Percentiles rank a stretch among this genome's conserved stretches.
phyloP scores from a whole-genome alignment of 2,888 invertebrate genomes.

The Pyrochroa serraticornis region DNA sequence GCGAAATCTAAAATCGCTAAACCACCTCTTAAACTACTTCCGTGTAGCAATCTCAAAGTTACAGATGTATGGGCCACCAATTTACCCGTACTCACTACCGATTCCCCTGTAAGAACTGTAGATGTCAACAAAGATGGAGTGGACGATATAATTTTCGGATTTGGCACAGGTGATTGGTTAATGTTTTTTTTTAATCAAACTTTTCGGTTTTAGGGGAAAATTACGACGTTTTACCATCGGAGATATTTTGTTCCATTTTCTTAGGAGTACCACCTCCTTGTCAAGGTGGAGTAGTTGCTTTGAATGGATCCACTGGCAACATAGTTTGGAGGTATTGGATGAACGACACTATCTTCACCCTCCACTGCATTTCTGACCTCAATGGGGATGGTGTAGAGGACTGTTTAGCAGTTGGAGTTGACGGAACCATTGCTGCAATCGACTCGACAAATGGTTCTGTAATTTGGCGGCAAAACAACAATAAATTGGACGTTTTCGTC shows the following conservation, averaged over 20 bases:
- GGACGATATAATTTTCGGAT: conserved; percentile 77
- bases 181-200: not conserved
- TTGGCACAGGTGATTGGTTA: conserved; percentile 68
- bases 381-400: conserved; percentile 72
- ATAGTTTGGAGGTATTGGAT: conserved; percentile 79
- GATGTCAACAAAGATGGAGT: conserved; percentile 76
- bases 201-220: conserved; percentile 56
- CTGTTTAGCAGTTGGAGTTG: conserved; percentile 75
- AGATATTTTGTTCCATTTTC: conserved; percentile 69
- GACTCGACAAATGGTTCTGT: conserved; percentile 69
- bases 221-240: conserved; percentile 63
- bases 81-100: conserved; percentile 73
- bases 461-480: conserved; percentile 66
- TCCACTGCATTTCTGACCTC: conserved; percentile 75
- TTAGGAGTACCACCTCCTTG: conserved; percentile 71
- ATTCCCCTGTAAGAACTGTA: conserved; percentile 72
- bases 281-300: conserved; percentile 75
- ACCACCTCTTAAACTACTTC: conserved; percentile 56
- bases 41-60: conserved; percentile 66
- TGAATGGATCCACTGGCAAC: conserved; percentile 74
- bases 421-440: conserved; percentile 71
- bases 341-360: conserved; percentile 72
- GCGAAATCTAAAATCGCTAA: conserved; percentile 41
- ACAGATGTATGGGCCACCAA: conserved; percentile 71
- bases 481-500: conserved; percentile 68